A percentile compares a stretch with the other conserved stretches of the same genome.
Conservation (phyloP, 2,113 vertebrate genomes). For the Salvator merianae region DNA sequence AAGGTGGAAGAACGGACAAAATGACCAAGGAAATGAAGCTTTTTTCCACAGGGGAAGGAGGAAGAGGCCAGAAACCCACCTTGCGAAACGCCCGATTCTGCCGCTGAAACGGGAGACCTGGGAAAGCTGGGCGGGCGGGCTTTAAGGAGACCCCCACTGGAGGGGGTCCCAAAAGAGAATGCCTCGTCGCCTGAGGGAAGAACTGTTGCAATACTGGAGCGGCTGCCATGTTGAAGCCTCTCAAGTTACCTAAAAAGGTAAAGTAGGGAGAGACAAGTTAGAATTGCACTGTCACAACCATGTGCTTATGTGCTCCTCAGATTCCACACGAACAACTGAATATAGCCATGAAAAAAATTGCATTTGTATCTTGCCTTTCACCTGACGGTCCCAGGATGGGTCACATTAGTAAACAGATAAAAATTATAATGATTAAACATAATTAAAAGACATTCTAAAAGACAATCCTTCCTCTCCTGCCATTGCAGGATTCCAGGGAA, state of each 20-base stretch:
- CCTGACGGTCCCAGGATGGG: too few relatives aligned
- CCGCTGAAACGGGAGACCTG: constrained; percentile 81
- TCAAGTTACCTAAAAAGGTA: constrained; percentile 80
- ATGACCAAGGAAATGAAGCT: too few relatives aligned
- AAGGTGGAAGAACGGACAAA: too few relatives aligned
- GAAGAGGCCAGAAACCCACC: constrained; percentile 60
- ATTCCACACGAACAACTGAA: not conserved
- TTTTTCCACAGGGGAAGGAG: too few relatives aligned
- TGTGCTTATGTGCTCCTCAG: not conserved
- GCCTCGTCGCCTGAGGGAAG: constrained; percentile 87
- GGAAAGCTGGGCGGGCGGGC: constrained; percentile 82
- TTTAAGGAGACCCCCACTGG: constrained; percentile 92
- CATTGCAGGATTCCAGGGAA: too few relatives aligned
- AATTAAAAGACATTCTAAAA: too few relatives aligned
- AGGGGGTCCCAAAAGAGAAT: constrained; percentile 92
- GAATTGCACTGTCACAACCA: not conserved
- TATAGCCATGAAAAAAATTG: too few relatives aligned
- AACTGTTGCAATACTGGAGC: constrained; percentile 89
- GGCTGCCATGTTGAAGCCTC: constrained; percentile 84
- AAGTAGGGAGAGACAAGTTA: not conserved
- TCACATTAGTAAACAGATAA: too few relatives aligned
- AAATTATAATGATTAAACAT: too few relatives aligned
- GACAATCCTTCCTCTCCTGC: too few relatives aligned
- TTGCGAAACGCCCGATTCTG: constrained; percentile 83
- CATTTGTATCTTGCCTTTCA: too few relatives aligned